A percentile compares a stretch with the other conserved stretches of the same genome.
Conservation (phyloP, 2,888 invertebrate genomes). For the Molanna angustata region DNA sequence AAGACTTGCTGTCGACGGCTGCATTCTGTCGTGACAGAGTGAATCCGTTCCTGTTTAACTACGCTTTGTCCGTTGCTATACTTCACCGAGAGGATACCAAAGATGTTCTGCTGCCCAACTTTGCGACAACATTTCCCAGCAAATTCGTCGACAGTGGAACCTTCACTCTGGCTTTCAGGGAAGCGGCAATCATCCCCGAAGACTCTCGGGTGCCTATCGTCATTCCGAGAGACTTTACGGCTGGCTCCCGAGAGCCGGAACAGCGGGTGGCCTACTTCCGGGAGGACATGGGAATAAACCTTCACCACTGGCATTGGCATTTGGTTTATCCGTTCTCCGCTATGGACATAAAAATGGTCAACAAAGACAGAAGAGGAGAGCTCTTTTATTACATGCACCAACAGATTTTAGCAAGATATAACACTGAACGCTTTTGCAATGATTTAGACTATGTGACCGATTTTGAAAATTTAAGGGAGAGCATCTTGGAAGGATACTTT, state of each 20-base stretch:
- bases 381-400: constrained; percentile 67
- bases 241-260: constrained; percentile 70
- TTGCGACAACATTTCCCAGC: constrained; percentile 76
- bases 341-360: constrained; percentile 49
- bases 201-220: constrained; percentile 66
- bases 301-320: constrained; percentile 93
- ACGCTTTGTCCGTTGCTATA: constrained; percentile 69
- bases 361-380: constrained; percentile 62
- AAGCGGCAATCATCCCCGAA: constrained; percentile 58
- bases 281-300: constrained; percentile 80
- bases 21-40: constrained; percentile 66
- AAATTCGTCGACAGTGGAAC: constrained; percentile 76
- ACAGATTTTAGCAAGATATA: constrained; percentile 56
- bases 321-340: constrained; percentile 79
- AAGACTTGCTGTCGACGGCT: constrained; percentile 66
- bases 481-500: constrained; percentile 50
- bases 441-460: constrained; percentile 9
- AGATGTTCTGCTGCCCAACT: constrained; percentile 66
- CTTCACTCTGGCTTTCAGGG: constrained; percentile 66
- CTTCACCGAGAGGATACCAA: constrained; percentile 69
- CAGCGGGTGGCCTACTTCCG: constrained; percentile 80
- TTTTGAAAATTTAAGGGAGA: constrained; percentile 19
- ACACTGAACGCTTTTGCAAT: constrained; percentile 26
- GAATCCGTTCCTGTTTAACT: constrained; percentile 75
- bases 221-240: constrained; percentile 73